Base-by-base conservation (phyloP, 2,113 vertebrate species). In the Proterorhinus semilunaris region DNA sequence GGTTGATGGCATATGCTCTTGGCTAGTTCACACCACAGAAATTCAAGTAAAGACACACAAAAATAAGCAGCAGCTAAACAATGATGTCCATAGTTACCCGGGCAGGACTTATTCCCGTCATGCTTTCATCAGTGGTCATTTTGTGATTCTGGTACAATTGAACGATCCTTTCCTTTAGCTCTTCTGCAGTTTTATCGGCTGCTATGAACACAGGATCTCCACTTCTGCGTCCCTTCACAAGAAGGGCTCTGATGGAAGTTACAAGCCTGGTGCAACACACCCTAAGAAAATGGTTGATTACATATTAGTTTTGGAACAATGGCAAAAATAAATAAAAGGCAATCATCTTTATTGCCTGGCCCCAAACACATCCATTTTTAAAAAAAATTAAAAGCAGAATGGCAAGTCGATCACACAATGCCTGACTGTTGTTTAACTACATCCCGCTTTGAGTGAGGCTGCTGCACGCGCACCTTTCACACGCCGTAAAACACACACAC, bases 81-180 rank as follows among this genome's bases (percentile, higher is more conserved):
- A 6, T 53, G n/a, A 17, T 8, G 10, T 16, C 6, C 13, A 11
- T 44, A 36, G 65, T 94, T 96, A 98, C 97, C 95, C 93, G 93
- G 70, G 92, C 93, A 76, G 98, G 98, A 87, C 97, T 99, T 81
- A 95, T 92, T 79, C 94, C 94, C n/a, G 88, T 90, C 71, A 87
- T 61, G 53, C 62, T 66, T 54, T 36, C 76, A 16, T 66, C 74
- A 66, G 80, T 64, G 5, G 71, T 54, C 73, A 85, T 86, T 74
- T 87, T 89, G 71, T 91, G 93, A 72, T 87, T 80, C 83, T 76
- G 83, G 76, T 93, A 87, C 66, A 97, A 92, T 87, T 92, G 92
- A 87, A 91, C 89, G 90, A 99, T 95, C 89, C 88, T 93, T 75
- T 94, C 91, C 85, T 91, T 93, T 83, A 98, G 93, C 70, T 94